Evolutionary conservation across 2,797 vertebrate genomes (phyloP).

Genomic region (Sternarchorhynchus goeldii): DNA sequence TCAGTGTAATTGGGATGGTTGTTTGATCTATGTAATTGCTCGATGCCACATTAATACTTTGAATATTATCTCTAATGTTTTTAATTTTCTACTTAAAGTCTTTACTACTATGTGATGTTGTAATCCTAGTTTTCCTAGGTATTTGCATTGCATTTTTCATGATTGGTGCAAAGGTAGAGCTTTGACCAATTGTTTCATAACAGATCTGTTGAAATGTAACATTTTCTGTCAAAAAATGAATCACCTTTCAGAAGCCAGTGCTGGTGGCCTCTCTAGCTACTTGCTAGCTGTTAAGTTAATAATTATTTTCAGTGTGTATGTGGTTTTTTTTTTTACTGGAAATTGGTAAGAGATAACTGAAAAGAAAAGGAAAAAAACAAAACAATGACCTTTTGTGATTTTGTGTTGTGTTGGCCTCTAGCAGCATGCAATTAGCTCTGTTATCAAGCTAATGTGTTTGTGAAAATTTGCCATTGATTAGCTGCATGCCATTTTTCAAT

Average conservation of each 20-base stretch:
- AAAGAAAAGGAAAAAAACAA: not conserved
- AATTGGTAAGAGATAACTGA: not conserved
- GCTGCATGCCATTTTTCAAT: constrained; percentile 25
- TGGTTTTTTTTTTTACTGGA: not conserved
- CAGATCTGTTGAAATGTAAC: constrained; percentile 40
- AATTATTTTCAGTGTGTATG: not conserved
- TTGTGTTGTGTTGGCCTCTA: constrained; percentile 1
- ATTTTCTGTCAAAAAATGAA: constrained; percentile 45
- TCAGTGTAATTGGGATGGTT: no score
- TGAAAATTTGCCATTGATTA: constrained; percentile 22
- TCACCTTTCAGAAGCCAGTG: constrained; percentile 3
- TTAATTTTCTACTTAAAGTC: no score
- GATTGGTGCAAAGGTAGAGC: not conserved
- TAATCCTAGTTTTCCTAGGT: no score
- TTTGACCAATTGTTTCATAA: constrained; percentile 43
- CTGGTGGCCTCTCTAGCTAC: constrained; percentile 13
- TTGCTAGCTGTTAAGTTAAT: constrained; percentile 9
- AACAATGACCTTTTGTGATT: not conserved
- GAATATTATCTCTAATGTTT: no score
- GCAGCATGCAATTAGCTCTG: not conserved
- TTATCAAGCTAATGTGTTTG: constrained; percentile 31
- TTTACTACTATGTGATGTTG: no score
- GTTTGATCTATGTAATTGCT: no score
- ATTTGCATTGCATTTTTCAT: no score
- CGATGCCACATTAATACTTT: no score